Base-by-base conservation (phyloP, 1,140 invertebrate species). In the Phthorimaea operculella region DNA sequence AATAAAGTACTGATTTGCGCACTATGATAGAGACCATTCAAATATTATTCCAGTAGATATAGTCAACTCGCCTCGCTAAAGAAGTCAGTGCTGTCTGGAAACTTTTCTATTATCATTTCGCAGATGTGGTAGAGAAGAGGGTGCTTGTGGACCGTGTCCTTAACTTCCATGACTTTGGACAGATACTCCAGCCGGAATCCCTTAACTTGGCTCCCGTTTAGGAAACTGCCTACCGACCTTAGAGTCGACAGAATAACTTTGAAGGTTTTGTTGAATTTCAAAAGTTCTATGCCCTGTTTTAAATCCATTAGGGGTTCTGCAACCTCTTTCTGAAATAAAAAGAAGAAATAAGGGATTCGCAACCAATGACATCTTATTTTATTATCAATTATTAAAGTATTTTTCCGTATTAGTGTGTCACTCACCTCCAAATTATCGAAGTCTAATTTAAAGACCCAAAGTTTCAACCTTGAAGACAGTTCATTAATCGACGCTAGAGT, bases 401-500 rank as follows among this genome's bases (percentile, higher is more conserved):
- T 12, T 5, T 39, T 5, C 2, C 36, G 21, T 39, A n/a, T 39
- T 3, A 39, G 10, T 12, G 10, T 39, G n/a, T 34, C 14, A 45
- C 44, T 39, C 84, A 96, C 94, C 87, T 99, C 97, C 60, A 94
- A 91, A 76, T 93, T 94, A 81, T 99, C 97, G 85, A 98, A 99
- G 87, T 99, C 98, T 34, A 99, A 86, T 80, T 98, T 98, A 86
- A 99, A 99, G 52, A 98, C 92, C 98, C 98, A 99, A 54, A 99
- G 88, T 79, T 97, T 96, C 4, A 99, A 89, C 64, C 98, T 88
- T 21, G 98, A 97, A 18, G 95, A 91, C 44, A 99, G 89, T 86
- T 99, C 97, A 36, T 94, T 97, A 59, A 99, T 98, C 16, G 97
- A 98, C 11, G 96, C 93, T 58, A 99, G 86, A 48, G 96, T 98